Evolutionary conservation across 2,888 invertebrate species (phyloP).

Genomic region (Tetropium fuscum): DNA sequence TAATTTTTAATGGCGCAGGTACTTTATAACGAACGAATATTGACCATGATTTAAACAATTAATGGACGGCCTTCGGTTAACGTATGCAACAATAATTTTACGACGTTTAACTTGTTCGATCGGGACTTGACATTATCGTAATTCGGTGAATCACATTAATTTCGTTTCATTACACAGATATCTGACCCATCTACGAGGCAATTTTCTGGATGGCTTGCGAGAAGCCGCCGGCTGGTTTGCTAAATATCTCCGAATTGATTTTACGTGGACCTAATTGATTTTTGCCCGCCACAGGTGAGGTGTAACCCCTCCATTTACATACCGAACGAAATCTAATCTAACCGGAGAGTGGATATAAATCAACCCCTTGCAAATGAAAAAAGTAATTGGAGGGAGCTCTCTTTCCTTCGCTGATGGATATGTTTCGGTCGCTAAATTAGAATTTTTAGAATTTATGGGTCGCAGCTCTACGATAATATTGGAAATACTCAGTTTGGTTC

Average conservation of each 20-base stretch:
- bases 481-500: no score
- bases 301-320: constrained; percentile 35
- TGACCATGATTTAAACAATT: no score
- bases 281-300: constrained; percentile 33
- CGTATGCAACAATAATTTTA: constrained; percentile 41
- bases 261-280: constrained; percentile 24
- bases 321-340: constrained; percentile 21
- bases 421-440: neutral
- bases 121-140: constrained; percentile 28
- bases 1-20: no score
- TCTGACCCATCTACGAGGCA: constrained; percentile 30
- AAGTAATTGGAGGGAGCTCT: constrained; percentile 15
- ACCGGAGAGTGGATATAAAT: constrained; percentile 16
- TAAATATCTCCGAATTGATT: constrained; percentile 11
- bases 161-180: constrained; percentile 44
- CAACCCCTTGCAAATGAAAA: constrained; percentile 3
- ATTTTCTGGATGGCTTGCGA: constrained; percentile 18
- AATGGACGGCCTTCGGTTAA: no score
- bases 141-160: constrained; percentile 42
- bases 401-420: constrained; percentile 3
- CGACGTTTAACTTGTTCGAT: constrained; percentile 38
- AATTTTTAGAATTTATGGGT: constrained; percentile 9
- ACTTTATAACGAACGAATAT: no score
- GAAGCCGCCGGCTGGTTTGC: neutral
- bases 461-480: constrained; percentile 14